Conservation (phyloP, 2,888 invertebrate genomes). For the Anthoptus insignis region DNA sequence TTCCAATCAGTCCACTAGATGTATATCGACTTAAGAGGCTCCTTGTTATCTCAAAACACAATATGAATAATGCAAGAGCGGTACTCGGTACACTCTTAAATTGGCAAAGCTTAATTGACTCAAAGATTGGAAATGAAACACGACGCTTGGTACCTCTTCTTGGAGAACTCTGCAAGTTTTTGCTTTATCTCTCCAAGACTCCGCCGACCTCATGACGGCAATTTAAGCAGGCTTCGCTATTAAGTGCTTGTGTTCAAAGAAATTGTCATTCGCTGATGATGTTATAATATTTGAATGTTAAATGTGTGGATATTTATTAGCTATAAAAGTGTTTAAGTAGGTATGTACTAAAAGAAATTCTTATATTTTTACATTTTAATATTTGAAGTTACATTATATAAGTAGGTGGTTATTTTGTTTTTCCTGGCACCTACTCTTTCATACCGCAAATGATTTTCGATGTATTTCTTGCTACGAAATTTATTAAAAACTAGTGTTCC, state of each 20-base stretch:
- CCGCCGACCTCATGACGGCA: constrained; percentile 59
- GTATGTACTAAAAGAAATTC: no score
- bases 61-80: constrained; percentile 86
- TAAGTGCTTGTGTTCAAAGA: constrained; percentile 39
- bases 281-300: background rate
- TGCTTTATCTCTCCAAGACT: constrained; percentile 60
- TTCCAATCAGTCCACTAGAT: constrained; percentile 83
- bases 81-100: constrained; percentile 79
- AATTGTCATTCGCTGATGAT: constrained; percentile 15
- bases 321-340: no score
- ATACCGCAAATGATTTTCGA: no score
- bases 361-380: no score
- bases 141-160: constrained; percentile 54
- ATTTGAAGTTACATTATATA: no score
- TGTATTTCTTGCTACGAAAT: no score
- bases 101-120: constrained; percentile 85
- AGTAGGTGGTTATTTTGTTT: no score
- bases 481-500: no score
- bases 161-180: constrained; percentile 61
- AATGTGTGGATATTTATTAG: no score
- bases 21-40: constrained; percentile 81
- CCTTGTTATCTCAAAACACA: constrained; percentile 86
- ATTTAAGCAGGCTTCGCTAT: constrained; percentile 62
- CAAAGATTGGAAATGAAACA: constrained; percentile 82
- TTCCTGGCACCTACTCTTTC: no score